phyloP scores from a whole-genome alignment of 1,140 invertebrate genomes.

The Lordiphosa mommai region DNA sequence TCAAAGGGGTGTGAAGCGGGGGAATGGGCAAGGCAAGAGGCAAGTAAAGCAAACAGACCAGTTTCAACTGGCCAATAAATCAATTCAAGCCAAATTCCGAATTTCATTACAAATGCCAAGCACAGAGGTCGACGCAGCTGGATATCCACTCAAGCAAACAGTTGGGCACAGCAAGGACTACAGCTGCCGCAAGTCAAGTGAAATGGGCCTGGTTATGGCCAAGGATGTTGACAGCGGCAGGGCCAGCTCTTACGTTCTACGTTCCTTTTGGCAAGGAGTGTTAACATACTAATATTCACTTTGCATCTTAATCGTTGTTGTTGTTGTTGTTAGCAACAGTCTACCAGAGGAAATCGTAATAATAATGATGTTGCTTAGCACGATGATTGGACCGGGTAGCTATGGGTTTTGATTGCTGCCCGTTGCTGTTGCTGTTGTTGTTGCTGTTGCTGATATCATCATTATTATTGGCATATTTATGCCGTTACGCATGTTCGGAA shows the following conservation, averaged over 20 bases:
- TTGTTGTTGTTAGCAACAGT: constrained; percentile 15
- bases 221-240: constrained; percentile 20
- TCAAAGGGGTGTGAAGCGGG: not conserved
- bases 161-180: constrained; percentile 22
- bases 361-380: too few species aligned
- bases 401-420: too few species aligned
- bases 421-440: not conserved
- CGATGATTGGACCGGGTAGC: too few species aligned
- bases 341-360: constrained; percentile 18
- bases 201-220: constrained; percentile 29
- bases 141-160: constrained; percentile 56
- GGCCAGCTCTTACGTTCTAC: not conserved
- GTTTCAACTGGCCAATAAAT: constrained; percentile 60
- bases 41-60: constrained; percentile 27
- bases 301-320: constrained; percentile 70
- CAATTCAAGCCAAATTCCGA: constrained; percentile 50
- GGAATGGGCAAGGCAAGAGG: not conserved
- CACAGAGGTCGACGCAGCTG: constrained; percentile 49
- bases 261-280: constrained; percentile 42
- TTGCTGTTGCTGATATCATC: constrained; percentile 20
- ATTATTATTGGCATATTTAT: constrained; percentile 49
- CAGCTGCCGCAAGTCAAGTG: constrained; percentile 57
- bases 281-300: constrained; percentile 75
- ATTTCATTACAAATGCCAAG: constrained; percentile 63
- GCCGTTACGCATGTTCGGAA: constrained; percentile 11